phyloP scores from a whole-genome alignment of 2,113 vertebrate species.

The Proteles cristata region DNA sequence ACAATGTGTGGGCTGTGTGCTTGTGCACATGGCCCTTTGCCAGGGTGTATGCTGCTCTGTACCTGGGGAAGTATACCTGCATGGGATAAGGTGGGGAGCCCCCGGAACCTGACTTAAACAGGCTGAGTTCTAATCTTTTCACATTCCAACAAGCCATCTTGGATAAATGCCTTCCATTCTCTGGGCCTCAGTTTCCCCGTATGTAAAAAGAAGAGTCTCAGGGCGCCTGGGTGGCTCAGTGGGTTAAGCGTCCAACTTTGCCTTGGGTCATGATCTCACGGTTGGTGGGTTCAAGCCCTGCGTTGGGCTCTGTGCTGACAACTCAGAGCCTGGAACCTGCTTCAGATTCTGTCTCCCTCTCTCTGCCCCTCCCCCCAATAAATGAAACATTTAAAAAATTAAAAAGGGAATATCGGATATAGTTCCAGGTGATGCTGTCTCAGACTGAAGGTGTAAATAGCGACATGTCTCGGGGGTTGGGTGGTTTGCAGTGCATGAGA shows the following conservation, averaged over 20 bases:
- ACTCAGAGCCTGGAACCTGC: too few relatives aligned
- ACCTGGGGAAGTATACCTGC: not conserved
- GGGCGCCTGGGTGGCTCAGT: too few relatives aligned
- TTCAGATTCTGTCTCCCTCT: too few relatives aligned
- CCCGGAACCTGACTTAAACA: not conserved
- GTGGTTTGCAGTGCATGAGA: not conserved
- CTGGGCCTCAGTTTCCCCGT: not conserved
- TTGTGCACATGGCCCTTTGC: not conserved
- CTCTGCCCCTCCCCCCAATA: too few relatives aligned
- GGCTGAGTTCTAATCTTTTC: not conserved
- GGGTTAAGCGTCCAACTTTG: too few relatives aligned
- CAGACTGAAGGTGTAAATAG: not conserved
- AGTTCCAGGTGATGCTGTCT: not conserved
- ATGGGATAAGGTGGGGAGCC: not conserved
- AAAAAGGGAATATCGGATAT: not conserved
- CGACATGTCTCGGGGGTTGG: fast-evolving
- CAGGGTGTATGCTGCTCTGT: not conserved
- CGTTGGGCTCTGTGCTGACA: too few relatives aligned
- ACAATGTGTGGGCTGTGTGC: not conserved
- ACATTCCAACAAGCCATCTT: not conserved
- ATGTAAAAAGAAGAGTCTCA: not conserved
- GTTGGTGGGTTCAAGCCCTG: too few relatives aligned
- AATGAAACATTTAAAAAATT: too few relatives aligned
- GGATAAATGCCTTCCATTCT: not conserved
- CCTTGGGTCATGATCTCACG: too few relatives aligned